Evolutionary conservation across 2,113 vertebrate species (phyloP).

Genomic region (Hemichromis elongatus): DNA sequence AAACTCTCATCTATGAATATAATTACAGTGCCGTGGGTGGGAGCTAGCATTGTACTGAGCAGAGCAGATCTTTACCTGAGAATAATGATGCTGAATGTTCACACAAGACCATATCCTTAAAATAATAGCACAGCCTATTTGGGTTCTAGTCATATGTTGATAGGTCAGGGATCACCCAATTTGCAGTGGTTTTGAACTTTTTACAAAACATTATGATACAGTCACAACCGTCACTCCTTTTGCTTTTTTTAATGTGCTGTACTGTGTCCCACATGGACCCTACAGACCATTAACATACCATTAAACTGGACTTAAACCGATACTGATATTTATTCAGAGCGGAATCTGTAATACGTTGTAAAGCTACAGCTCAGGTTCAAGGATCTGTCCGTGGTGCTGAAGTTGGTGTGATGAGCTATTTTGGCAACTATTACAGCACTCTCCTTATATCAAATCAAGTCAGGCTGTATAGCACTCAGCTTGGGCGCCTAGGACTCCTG

Average conservation of each 20-base stretch:
- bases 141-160: neutral
- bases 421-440: neutral
- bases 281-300: neutral
- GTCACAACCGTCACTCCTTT: neutral
- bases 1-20: neutral
- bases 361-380: neutral
- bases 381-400: slow-evolving; percentile 46
- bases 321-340: neutral
- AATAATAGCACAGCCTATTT: neutral
- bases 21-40: neutral
- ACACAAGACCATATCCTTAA: neutral
- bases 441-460: neutral
- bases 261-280: neutral
- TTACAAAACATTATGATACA: neutral
- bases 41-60: neutral
- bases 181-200: neutral
- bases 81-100: slow-evolving; percentile 1
- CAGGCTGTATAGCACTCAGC: neutral
- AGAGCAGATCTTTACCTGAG: neutral
- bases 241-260: neutral
- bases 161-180: neutral
- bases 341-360: neutral
- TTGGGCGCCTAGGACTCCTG: neutral
- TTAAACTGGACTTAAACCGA: neutral
- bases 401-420: neutral